phyloP scores from a whole-genome alignment of 2,888 invertebrate genomes.

The Anoncus sp. region DNA sequence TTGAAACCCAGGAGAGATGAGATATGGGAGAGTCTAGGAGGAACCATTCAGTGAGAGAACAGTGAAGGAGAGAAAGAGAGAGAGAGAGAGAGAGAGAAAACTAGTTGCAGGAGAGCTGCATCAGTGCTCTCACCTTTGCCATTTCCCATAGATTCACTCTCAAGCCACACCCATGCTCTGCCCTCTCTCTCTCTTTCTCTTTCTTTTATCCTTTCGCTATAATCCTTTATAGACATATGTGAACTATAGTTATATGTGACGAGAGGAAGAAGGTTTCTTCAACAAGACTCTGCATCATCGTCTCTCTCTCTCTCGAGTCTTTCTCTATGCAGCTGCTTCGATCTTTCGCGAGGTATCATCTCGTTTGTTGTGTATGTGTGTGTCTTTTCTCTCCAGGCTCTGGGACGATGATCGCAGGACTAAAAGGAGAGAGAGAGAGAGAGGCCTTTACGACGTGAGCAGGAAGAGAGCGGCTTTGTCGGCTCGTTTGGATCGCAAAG shows the following conservation, averaged over 20 bases:
- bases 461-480: slow-evolving; percentile 61
- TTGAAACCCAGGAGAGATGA: slow-evolving; percentile 37
- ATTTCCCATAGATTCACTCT: slow-evolving; percentile 77
- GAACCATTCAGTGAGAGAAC: slow-evolving; percentile 22
- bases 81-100: slow-evolving; percentile 49
- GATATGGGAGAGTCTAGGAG: slow-evolving; percentile 25
- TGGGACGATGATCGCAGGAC: slow-evolving; percentile 16
- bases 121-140: slow-evolving; percentile 73
- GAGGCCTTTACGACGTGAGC: slow-evolving; percentile 30
- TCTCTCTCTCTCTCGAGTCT: slow-evolving; percentile 26
- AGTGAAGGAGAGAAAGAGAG: slow-evolving; percentile 47
- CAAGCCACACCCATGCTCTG: slow-evolving; percentile 74
- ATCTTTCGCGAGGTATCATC: slow-evolving; percentile 36
- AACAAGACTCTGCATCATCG: slow-evolving; percentile 38
- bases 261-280: slow-evolving; percentile 49
- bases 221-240: slow-evolving; percentile 38
- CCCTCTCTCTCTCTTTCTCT: slow-evolving; percentile 44
- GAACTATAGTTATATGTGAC: slow-evolving; percentile 12
- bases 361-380: slow-evolving; percentile 25
- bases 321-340: slow-evolving; percentile 23
- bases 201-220: slow-evolving; percentile 25
- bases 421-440: slow-evolving; percentile 23
- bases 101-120: slow-evolving; percentile 48
- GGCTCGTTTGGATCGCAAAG: slow-evolving; percentile 57
- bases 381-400: slow-evolving; percentile 20